phyloP scores from a whole-genome alignment of 2,888 invertebrate species.

The Ornithoptera alexandrae region DNA sequence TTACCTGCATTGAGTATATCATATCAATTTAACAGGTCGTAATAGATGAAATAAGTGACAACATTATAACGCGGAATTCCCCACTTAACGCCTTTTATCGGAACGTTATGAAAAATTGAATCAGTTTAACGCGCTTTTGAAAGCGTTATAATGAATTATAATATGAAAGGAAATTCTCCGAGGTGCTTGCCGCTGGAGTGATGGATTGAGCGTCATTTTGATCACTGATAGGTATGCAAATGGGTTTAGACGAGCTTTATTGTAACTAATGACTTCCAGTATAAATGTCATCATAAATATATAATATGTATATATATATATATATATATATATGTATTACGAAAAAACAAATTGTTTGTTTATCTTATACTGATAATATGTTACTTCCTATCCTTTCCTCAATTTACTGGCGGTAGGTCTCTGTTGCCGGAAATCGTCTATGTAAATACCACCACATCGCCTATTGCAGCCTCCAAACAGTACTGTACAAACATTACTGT shows the following conservation, averaged over 20 bases:
- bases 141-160: slow-evolving; percentile 51
- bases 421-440: too few species aligned
- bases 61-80: slow-evolving; percentile 8
- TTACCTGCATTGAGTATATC: background rate
- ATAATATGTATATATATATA: background rate
- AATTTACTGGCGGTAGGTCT: too few species aligned
- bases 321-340: background rate
- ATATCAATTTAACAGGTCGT: background rate
- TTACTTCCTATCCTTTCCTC: too few species aligned
- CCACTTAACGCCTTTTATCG: slow-evolving; percentile 33
- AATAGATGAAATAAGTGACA: background rate
- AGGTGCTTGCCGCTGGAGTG: slow-evolving; percentile 37
- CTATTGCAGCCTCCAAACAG: too few species aligned
- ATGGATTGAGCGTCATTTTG: slow-evolving; percentile 56
- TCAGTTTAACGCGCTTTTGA: slow-evolving; percentile 47
- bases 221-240: slow-evolving; percentile 36
- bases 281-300: slow-evolving; percentile 13
- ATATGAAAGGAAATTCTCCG: slow-evolving; percentile 44
- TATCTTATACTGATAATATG: background rate
- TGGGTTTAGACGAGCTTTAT: slow-evolving; percentile 15
- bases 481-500: too few species aligned
- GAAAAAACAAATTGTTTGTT: background rate
- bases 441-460: too few species aligned
- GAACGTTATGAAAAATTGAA: slow-evolving; percentile 57
- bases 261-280: slow-evolving; percentile 20